A percentile compares a stretch with the other conserved stretches of the same genome.
Evolutionary conservation across 2,113 vertebrate species (phyloP).

Genomic region (Polypterus senegalus): DNA sequence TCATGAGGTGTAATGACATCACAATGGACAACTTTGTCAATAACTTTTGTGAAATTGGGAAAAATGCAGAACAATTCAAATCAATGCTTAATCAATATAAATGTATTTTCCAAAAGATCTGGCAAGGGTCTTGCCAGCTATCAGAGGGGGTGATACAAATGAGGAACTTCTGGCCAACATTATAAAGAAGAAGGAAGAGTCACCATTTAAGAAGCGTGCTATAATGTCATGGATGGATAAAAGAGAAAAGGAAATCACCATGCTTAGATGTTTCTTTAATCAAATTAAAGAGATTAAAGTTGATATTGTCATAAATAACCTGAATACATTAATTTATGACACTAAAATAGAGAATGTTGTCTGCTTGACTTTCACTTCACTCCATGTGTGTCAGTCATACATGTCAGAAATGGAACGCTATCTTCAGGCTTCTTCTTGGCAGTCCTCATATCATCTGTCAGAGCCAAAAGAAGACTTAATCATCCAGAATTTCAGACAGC

Average conservation of each 20-base stretch:
- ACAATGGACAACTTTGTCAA: slow-evolving; percentile 13
- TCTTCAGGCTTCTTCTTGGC: not conserved
- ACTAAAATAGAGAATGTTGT: slow-evolving; percentile 15
- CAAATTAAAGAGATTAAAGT: slow-evolving; percentile 15
- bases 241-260: slow-evolving; percentile 19
- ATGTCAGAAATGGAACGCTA: slow-evolving; percentile 14
- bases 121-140: slow-evolving; percentile 16
- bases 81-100: slow-evolving; percentile 18
- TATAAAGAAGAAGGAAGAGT: slow-evolving; percentile 15
- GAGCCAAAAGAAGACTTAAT: slow-evolving; percentile 5
- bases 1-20: slow-evolving; percentile 20
- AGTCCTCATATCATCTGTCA: slow-evolving; percentile 11
- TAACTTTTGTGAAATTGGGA: slow-evolving; percentile 19
- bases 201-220: slow-evolving; percentile 16
- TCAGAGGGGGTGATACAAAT: slow-evolving; percentile 18
- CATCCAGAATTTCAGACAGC: not conserved
- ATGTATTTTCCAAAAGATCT: slow-evolving; percentile 18
- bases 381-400: slow-evolving; percentile 10
- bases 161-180: slow-evolving; percentile 14
- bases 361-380: slow-evolving; percentile 15
- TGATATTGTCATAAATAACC: slow-evolving; percentile 13
- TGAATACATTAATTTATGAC: slow-evolving; percentile 15
- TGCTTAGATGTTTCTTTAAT: slow-evolving; percentile 18
- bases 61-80: slow-evolving; percentile 18
- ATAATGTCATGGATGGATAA: slow-evolving; percentile 14